Conservation (phyloP, 1,140 invertebrate species). For the Drosophila baimaii region DNA sequence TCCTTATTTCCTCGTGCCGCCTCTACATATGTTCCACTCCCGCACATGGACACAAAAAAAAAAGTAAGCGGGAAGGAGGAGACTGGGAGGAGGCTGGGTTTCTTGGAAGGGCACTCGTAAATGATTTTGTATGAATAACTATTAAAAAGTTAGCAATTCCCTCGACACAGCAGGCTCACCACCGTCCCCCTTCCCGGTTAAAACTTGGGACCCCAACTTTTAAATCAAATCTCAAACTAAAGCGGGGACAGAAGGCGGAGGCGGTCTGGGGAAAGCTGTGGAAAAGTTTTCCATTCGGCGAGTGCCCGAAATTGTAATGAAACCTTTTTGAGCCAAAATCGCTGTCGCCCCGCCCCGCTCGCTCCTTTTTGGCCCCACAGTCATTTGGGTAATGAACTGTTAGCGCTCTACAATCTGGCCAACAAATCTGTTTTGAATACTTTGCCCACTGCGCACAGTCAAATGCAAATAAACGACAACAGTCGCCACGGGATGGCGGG, state of each 20-base stretch:
- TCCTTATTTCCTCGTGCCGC: conserved; percentile 12
- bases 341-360: conserved; percentile 2
- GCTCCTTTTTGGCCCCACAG: conserved; percentile 18
- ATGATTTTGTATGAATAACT: conserved; percentile 79
- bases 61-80: neutral
- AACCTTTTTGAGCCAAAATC: conserved; percentile 64
- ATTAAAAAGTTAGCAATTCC: conserved; percentile 73
- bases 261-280: conserved; percentile 4
- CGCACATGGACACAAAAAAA: neutral
- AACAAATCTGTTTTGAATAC: conserved; percentile 81
- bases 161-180: conserved; percentile 16
- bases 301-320: conserved; percentile 50
- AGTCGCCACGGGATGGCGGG: conserved; percentile 4
- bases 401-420: conserved; percentile 77
- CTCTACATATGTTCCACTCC: conserved; percentile 1
- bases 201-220: conserved; percentile 43
- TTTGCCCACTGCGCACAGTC: conserved; percentile 51
- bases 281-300: conserved; percentile 60
- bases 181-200: conserved; percentile 10
- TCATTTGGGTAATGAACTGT: conserved; percentile 83
- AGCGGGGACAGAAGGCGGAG: too few species aligned
- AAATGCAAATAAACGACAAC: conserved; percentile 75
- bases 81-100: neutral
- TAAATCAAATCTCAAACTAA: conserved; percentile 50
- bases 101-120: conserved; percentile 54